phyloP scores from a whole-genome alignment of 2,888 invertebrate species.

The Monoplex corrugatus region DNA sequence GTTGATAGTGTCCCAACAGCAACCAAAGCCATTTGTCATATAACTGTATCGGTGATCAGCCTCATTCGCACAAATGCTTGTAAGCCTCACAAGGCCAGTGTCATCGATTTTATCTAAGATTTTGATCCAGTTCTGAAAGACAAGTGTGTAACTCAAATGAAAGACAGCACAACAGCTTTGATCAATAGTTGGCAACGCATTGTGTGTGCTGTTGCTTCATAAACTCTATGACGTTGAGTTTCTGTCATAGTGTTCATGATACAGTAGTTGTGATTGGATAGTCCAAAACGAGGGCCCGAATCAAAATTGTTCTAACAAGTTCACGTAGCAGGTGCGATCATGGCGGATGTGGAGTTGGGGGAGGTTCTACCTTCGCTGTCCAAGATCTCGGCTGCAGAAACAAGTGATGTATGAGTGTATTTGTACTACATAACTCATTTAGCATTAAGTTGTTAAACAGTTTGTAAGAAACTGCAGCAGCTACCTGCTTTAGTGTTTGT shows the following conservation, averaged over 20 bases:
- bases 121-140: not conserved
- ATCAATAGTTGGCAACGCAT: slow-evolving; percentile 49
- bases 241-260: not conserved
- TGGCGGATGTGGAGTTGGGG: slow-evolving; percentile 60
- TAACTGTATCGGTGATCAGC: not conserved
- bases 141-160: not conserved
- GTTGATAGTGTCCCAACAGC: too few relatives aligned
- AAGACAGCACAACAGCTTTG: not conserved
- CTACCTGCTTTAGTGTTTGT: too few relatives aligned
- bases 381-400: slow-evolving; percentile 49
- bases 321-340: slow-evolving; percentile 54
- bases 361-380: slow-evolving; percentile 50
- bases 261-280: slow-evolving; percentile 25
- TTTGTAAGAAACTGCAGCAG: too few relatives aligned
- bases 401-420: slow-evolving; percentile 44
- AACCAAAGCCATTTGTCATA: too few relatives aligned
- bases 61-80: not conserved
- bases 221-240: not conserved
- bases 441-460: too few relatives aligned
- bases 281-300: slow-evolving; percentile 36
- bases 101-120: not conserved
- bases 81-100: not conserved
- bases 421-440: not conserved
- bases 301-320: not conserved
- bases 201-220: slow-evolving; percentile 46